Percentiles rank a stretch among this genome's conserved stretches.
These are phyloP conservation scores for Macropis europaea DNA, from an alignment of 2,888 invertebrate genomes.

Conservation along the genomic window DNA sequence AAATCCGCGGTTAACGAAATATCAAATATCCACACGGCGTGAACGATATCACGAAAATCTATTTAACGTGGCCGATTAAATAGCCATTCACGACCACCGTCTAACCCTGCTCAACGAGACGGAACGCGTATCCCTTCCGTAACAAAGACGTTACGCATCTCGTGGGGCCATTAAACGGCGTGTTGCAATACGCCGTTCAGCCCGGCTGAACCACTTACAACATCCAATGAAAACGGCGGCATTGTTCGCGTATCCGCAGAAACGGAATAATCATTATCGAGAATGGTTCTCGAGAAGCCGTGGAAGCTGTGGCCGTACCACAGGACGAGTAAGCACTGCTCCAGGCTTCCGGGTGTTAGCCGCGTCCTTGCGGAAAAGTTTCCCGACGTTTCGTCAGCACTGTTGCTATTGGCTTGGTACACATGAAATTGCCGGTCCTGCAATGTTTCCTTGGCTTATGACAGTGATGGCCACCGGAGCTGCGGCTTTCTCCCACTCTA, in stretches of 20 bases:
- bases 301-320: too few relatives aligned
- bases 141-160: conserved; percentile 42
- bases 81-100: conserved; percentile 31
- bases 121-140: conserved; percentile 33
- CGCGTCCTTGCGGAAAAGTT: too few relatives aligned
- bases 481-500: too few relatives aligned
- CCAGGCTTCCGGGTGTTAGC: too few relatives aligned
- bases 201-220: conserved; percentile 8
- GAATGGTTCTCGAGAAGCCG: too few relatives aligned
- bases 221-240: conserved; percentile 3
- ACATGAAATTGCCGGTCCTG: too few relatives aligned
- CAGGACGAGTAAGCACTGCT: neutral
- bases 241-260: neutral
- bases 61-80: conserved; percentile 36
- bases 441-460: too few relatives aligned
- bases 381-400: too few relatives aligned
- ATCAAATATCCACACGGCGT: conserved; percentile 27
- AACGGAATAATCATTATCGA: conserved; percentile 1
- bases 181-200: conserved; percentile 25
- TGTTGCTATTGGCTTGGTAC: too few relatives aligned
- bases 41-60: conserved; percentile 33
- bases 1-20: conserved; percentile 18
- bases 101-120: conserved; percentile 26
- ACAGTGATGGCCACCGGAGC: too few relatives aligned
- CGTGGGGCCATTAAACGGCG: conserved; percentile 4